A percentile compares a stretch with the other conserved stretches of the same genome.
These are phyloP conservation scores for Esox masquinongy DNA, from an alignment of 2,797 vertebrate species.

Conservation along the genomic window DNA sequence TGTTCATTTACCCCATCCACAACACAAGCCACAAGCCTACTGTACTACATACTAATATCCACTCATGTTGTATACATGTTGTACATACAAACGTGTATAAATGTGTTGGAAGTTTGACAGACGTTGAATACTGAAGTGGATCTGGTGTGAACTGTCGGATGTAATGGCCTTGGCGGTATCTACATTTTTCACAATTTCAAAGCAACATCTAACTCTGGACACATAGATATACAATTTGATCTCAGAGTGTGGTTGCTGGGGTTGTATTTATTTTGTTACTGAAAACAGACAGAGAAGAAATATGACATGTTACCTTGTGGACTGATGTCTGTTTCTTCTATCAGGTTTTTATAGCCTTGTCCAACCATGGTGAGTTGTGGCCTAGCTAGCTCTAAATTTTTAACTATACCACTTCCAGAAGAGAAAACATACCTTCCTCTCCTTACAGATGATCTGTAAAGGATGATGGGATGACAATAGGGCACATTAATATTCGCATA, in stretches of 20 bases:
- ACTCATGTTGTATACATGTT: too few species aligned
- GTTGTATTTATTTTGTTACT: slow-evolving; percentile 46
- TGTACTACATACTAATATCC: too few species aligned
- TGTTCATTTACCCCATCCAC: too few species aligned
- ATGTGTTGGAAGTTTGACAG: too few species aligned
- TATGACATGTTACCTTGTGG: slow-evolving; percentile 44
- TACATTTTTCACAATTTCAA: background rate
- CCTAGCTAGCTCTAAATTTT: slow-evolving; percentile 47
- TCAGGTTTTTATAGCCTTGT: slow-evolving; percentile 57
- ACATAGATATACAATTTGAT: background rate
- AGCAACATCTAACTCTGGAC: background rate
- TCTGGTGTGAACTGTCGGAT: background rate
- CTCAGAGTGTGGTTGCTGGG: background rate
- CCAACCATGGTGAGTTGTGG: slow-evolving; percentile 46
- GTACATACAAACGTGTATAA: too few species aligned
- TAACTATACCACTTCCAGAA: slow-evolving; percentile 36
- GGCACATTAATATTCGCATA: too few species aligned
- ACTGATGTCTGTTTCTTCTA: slow-evolving; percentile 53
- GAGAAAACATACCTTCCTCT: background rate
- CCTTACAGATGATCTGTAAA: background rate
- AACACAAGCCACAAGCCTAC: too few species aligned
- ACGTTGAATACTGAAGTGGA: too few species aligned
- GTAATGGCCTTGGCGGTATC: background rate
- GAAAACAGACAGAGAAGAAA: slow-evolving; percentile 45
- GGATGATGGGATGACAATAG: too few species aligned